Base-by-base conservation (phyloP, 2,113 vertebrate genomes). In the Urocolius indicus region DNA sequence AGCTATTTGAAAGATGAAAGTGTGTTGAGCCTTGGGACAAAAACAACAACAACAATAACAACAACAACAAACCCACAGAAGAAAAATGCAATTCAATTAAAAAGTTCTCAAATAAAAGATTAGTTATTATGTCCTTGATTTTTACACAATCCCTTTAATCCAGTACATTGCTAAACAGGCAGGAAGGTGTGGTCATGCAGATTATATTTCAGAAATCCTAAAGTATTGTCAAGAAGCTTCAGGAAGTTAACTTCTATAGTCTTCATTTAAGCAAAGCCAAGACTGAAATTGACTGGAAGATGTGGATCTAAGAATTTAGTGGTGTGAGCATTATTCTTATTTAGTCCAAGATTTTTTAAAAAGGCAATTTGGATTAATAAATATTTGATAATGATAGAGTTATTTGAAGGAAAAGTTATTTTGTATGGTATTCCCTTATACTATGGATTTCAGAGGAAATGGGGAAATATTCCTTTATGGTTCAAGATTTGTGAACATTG, bases 11-110 rank as follows among this genome's bases (percentile, higher is more conserved):
- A 95, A 55, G 20, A 76, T 68, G 17, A 9, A 95, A 65, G 59
- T 76, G 15, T 8, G 29, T 46, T 89, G 61, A 93, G 20, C 10
- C 27, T 77, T 59, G 63, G 75, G 26, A 87, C 51, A 97, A 45
- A 32, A 94, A 61, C n/a, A n/a, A n/a, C n/a, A n/a, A n/a, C n/a
- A 84, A 69, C 11, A 86, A 17, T n/a, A 94, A 61, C n/a, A 41
- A 41, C 38, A 41, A 41, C 9, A 84, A 69, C 10, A 86, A 17
- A 41, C 38, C 38, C 38, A 41, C 38, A 41, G 8, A 19, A 62
- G 45, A 92, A 87, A 93, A 97, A 65, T 65, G 5, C 66, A 54
- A 89, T 61, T 66, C 57, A 8, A 90, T 92, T 61, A 59, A 77
- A 94, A 86, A 87, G 13, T 27, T 71, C 46, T 23, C 92, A 24